Percentiles rank a stretch among this genome's conserved stretches.
phyloP scores from a whole-genome alignment of 2,113 vertebrate species.

The Capra hircus region DNA sequence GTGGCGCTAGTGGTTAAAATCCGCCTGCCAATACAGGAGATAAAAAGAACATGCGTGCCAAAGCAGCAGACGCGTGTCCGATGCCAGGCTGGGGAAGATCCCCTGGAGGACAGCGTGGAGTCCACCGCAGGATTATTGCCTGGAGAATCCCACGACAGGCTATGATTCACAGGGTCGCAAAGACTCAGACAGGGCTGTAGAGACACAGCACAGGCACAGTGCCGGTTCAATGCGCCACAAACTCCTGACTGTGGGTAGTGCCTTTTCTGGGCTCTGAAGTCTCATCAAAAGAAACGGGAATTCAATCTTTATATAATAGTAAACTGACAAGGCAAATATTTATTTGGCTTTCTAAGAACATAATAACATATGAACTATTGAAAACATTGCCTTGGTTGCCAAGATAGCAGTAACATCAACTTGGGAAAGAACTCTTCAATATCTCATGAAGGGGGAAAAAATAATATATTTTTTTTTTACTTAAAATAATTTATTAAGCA shows the following conservation, averaged over 20 bases:
- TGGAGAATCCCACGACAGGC: background rate
- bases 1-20: background rate
- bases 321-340: background rate
- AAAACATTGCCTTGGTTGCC: background rate
- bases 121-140: background rate
- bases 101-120: rapidly evolving
- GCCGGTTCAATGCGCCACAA: too few relatives aligned
- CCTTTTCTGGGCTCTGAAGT: background rate
- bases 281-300: background rate
- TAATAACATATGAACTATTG: background rate
- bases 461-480: background rate
- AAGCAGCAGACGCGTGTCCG: rapidly evolving
- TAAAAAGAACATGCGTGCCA: background rate
- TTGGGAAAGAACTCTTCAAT: background rate
- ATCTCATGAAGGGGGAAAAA: background rate
- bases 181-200: background rate
- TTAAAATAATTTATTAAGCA: background rate
- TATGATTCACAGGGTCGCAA: background rate
- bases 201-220: background rate
- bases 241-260: background rate
- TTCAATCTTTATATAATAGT: background rate
- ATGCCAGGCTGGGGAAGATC: background rate
- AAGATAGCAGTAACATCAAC: background rate
- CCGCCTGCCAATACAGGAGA: background rate
- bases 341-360: background rate